A percentile compares a stretch with the other conserved stretches of the same genome.
phyloP scores from a whole-genome alignment of 2,113 vertebrate genomes.

The Gymnobelideus leadbeateri region DNA sequence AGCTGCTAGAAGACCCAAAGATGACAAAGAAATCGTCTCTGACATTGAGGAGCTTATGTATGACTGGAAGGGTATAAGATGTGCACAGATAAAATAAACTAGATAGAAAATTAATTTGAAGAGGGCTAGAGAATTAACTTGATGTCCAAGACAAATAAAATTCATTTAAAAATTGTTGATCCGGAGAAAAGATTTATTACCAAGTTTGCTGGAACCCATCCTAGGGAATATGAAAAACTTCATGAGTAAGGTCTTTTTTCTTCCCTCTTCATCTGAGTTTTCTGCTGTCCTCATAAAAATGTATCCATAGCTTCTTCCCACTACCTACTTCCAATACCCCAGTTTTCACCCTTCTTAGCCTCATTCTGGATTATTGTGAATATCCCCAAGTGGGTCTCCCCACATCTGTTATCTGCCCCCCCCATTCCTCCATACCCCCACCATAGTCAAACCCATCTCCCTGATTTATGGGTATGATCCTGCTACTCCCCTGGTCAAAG shows the following conservation, averaged over 20 bases:
- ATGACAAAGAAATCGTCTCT: background rate
- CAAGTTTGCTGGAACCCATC: background rate
- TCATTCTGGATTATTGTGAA: background rate
- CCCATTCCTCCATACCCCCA: background rate
- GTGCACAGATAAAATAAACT: background rate
- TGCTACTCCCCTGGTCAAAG: background rate
- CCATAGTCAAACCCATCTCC: background rate
- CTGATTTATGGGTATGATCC: background rate
- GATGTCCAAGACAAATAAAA: background rate
- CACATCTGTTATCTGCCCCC: background rate
- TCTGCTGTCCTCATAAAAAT: background rate
- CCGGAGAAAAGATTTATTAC: background rate
- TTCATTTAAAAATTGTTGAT: background rate
- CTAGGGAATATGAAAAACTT: background rate
- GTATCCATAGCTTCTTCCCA: background rate
- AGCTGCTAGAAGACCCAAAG: background rate
- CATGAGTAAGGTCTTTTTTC: background rate
- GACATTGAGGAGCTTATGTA: background rate
- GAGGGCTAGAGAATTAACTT: background rate
- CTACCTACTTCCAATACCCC: background rate
- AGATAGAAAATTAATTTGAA: background rate
- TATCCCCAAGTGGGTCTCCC: background rate
- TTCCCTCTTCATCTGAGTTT: background rate
- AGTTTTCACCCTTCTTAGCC: background rate
- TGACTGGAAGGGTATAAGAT: background rate